Percentiles rank a stretch among this genome's conserved stretches.
These are phyloP conservation scores for Philypnodon macrostomus DNA, from an alignment of 2,797 vertebrate species.

Conservation along the genomic window DNA sequence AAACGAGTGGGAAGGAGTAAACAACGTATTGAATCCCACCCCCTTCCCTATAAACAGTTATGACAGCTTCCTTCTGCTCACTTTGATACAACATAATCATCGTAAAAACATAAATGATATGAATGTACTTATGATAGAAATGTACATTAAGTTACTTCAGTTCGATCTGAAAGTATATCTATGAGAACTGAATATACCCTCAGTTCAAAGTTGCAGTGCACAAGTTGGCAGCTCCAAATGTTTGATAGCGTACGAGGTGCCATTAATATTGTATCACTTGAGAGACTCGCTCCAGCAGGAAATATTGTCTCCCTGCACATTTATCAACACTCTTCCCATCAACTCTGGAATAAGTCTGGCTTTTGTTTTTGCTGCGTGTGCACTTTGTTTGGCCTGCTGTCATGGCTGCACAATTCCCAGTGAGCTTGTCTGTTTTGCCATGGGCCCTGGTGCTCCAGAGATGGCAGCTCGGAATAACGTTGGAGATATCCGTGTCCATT, in stretches of 20 bases:
- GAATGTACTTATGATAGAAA: no score
- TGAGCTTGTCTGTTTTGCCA: slow-evolving; percentile 61
- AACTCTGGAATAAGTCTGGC: slow-evolving; percentile 38
- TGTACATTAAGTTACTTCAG: no score
- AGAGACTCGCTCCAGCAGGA: slow-evolving; percentile 41
- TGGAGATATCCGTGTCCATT: slow-evolving; percentile 64
- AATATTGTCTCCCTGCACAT: slow-evolving; percentile 39
- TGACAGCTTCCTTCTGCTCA: no score
- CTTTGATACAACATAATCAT: no score
- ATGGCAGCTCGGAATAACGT: slow-evolving; percentile 49
- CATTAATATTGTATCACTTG: slow-evolving; percentile 50
- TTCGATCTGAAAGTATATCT: no score
- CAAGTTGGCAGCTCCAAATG: slow-evolving; percentile 30
- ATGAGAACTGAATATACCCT: no score
- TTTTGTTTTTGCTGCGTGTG: slow-evolving; percentile 55
- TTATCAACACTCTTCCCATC: slow-evolving; percentile 52
- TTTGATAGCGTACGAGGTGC: slow-evolving; percentile 35
- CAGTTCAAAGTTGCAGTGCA: slow-evolving; percentile 2
- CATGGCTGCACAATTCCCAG: slow-evolving; percentile 60
- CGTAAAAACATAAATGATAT: no score
- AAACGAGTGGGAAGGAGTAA: no score
- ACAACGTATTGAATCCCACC: no score
- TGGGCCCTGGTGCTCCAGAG: slow-evolving; percentile 45
- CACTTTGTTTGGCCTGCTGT: slow-evolving; percentile 63
- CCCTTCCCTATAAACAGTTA: no score